Percentiles rank a stretch among this genome's conserved stretches.
Evolutionary conservation across 2,797 vertebrate genomes (phyloP).

Genomic region (Fistularia tabacaria): DNA sequence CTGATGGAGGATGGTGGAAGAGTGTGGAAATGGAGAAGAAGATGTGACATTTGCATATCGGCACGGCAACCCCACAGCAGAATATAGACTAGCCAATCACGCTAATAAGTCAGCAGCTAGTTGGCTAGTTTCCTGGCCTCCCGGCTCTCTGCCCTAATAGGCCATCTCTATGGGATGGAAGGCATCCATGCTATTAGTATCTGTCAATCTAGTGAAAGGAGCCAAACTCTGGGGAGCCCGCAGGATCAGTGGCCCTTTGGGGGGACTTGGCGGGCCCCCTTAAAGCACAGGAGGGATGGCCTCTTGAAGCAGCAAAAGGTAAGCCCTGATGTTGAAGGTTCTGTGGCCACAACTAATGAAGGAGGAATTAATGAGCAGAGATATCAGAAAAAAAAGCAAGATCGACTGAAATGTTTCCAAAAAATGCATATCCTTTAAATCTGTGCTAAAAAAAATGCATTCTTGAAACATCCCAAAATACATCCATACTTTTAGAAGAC

Average conservation of each 20-base stretch:
- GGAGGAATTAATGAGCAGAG: neutral
- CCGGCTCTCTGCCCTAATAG: constrained; percentile 88
- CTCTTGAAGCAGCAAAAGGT: constrained; percentile 4
- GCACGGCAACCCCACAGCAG: constrained; percentile 83
- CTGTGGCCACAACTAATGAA: neutral
- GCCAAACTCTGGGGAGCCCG: constrained; percentile 37
- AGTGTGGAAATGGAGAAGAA: constrained; percentile 49
- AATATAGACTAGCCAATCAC: constrained; percentile 77
- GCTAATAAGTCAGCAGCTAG: constrained; percentile 90
- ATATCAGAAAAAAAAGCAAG: constrained; percentile 1
- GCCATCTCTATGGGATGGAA: constrained; percentile 84
- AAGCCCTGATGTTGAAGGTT: constrained; percentile 31
- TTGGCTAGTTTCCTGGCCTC: constrained; percentile 87
- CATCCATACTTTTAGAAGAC: no score
- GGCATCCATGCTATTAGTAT: constrained; percentile 67
- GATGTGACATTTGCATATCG: constrained; percentile 88
- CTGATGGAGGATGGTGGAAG: constrained; percentile 16
- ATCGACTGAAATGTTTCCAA: no score
- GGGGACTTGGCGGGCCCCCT: constrained; percentile 30
- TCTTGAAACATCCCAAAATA: no score
- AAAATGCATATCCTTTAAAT: no score
- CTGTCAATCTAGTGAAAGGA: constrained; percentile 84
- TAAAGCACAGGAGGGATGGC: constrained; percentile 19
- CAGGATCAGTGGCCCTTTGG: constrained; percentile 43
- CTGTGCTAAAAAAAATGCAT: no score